Evolutionary conservation across 2,888 invertebrate genomes (phyloP).

Genomic region (Agonopterix arenella): DNA sequence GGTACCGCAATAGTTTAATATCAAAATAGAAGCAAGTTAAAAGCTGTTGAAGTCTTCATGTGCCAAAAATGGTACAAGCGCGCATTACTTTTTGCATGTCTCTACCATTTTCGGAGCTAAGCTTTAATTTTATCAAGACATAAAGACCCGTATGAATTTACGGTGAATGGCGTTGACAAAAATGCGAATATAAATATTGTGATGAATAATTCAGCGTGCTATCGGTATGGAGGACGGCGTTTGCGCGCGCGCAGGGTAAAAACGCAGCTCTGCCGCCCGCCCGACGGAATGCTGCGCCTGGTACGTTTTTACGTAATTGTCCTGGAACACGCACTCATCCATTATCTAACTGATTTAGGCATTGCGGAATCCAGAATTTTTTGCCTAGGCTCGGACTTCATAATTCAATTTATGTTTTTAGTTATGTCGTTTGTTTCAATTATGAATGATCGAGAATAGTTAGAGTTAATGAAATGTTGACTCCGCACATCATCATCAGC

Average conservation of each 20-base stretch:
- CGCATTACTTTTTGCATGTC: conserved; percentile 37
- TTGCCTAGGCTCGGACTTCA: conserved; percentile 21
- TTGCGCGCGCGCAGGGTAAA: conserved; percentile 27
- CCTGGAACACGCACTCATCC: conserved; percentile 70
- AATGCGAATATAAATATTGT: conserved; percentile 74
- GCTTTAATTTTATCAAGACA: conserved; percentile 76
- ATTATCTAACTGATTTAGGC: conserved; percentile 68
- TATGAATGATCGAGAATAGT: background rate
- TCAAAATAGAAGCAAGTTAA: too few relatives aligned
- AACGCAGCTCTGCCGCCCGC: conserved; percentile 25
- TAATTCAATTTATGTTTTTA: conserved; percentile 17
- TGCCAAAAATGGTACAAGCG: background rate
- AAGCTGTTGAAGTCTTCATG: too few relatives aligned
- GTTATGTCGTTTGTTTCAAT: background rate
- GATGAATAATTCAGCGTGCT: conserved; percentile 75
- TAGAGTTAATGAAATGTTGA: too few relatives aligned
- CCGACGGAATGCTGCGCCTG: conserved; percentile 58
- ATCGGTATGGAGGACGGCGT: conserved; percentile 63
- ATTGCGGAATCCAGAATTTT: conserved; percentile 40
- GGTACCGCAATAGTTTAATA: too few relatives aligned
- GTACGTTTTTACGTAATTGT: conserved; percentile 73
- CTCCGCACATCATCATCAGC: too few relatives aligned
- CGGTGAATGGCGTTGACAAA: conserved; percentile 73
- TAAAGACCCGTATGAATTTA: conserved; percentile 73
- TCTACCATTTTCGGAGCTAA: conserved; percentile 56